These are phyloP conservation scores for Wiebesia pumilae DNA, from an alignment of 1,140 invertebrate species.

Conservation along the genomic window DNA sequence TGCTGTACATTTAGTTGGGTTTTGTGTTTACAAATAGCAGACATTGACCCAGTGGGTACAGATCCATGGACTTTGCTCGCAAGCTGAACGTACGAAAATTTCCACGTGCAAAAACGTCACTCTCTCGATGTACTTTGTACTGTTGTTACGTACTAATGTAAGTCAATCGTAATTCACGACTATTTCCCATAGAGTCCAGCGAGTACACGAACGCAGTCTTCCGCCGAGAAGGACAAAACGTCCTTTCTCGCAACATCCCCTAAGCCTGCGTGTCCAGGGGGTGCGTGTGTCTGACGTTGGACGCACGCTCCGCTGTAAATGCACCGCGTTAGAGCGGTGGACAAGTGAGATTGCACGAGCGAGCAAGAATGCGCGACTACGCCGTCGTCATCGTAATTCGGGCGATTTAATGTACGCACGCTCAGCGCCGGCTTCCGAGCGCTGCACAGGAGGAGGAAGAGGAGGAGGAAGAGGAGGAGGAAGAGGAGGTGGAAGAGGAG, in stretches of 20 bases:
- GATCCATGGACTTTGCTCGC: not conserved
- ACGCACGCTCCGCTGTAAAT: not conserved
- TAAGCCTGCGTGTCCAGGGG: not conserved
- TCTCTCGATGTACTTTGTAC: not conserved
- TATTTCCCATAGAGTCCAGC: not conserved
- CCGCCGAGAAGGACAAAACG: no score
- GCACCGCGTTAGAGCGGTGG: no score
- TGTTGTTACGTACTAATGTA: not conserved
- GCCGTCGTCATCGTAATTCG: constrained; percentile 11
- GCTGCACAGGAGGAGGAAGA: no score
- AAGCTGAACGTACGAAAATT: not conserved
- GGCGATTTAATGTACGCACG: constrained; percentile 36
- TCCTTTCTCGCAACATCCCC: not conserved
- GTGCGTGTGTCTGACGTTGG: not conserved
- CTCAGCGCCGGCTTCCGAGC: not conserved
- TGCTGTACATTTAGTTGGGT: not conserved
- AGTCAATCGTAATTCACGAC: not conserved
- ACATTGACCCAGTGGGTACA: not conserved
- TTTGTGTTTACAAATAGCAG: not conserved
- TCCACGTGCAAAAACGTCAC: not conserved
- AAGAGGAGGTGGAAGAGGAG: not conserved
- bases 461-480: constrained; percentile 1
- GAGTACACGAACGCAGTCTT: no score
- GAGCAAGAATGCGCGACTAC: no score
- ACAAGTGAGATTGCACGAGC: not conserved